Conservation (phyloP, 1,140 invertebrate species). For the Pinna nobilis region DNA sequence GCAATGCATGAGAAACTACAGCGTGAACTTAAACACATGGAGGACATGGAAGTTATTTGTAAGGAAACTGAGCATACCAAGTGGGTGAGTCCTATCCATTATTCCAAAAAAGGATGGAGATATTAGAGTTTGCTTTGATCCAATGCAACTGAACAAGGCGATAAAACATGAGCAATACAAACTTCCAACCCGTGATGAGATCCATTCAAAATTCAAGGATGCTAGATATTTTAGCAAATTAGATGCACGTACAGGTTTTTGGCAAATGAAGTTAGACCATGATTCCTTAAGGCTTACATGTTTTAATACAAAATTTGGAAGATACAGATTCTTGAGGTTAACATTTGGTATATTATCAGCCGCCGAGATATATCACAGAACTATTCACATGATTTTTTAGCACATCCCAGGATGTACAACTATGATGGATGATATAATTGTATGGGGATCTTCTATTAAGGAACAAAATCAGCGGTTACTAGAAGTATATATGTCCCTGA, state of each 20-base stretch:
- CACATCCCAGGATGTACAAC: constrained; percentile 46
- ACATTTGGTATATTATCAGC: constrained; percentile 40
- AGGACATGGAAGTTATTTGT: too few relatives aligned
- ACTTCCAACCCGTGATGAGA: constrained; percentile 43
- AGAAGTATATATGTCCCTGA: too few relatives aligned
- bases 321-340: constrained; percentile 34
- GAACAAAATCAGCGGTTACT: constrained; percentile 27
- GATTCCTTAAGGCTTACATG: constrained; percentile 49
- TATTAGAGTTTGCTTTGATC: constrained; percentile 76
- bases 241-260: constrained; percentile 28
- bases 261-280: constrained; percentile 33
- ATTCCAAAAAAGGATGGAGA: constrained; percentile 73
- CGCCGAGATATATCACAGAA: constrained; percentile 38
- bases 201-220: constrained; percentile 23
- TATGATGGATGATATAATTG: constrained; percentile 53
- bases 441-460: constrained; percentile 29
- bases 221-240: constrained; percentile 26
- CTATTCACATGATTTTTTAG: constrained; percentile 19
- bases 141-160: constrained; percentile 74
- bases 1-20: too few relatives aligned
- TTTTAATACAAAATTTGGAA: constrained; percentile 64
- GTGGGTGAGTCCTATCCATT: constrained; percentile 74
- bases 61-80: too few relatives aligned
- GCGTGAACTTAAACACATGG: too few relatives aligned
- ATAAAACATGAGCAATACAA: constrained; percentile 66